phyloP scores from a whole-genome alignment of 1,140 invertebrate genomes.

The Drosophila repleta region DNA sequence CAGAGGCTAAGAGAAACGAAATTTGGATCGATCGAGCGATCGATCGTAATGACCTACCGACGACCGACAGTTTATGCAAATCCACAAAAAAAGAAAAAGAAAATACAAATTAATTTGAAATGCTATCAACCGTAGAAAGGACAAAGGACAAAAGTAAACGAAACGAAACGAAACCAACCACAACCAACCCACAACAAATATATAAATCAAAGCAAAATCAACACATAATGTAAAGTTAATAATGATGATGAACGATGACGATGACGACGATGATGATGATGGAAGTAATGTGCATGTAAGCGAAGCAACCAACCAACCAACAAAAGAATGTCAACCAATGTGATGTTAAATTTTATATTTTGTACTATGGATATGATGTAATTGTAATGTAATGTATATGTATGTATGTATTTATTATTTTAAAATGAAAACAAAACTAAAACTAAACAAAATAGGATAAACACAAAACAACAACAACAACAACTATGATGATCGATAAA shows the following conservation, averaged over 20 bases:
- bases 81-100: slow-evolving; percentile 44
- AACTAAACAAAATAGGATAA: slow-evolving; percentile 57
- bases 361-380: slow-evolving; percentile 78
- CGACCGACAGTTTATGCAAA: slow-evolving; percentile 56
- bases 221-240: slow-evolving; percentile 17
- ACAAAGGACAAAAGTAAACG: slow-evolving; percentile 39
- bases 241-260: slow-evolving; percentile 32
- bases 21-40: slow-evolving; percentile 54
- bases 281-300: slow-evolving; percentile 50
- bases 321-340: slow-evolving; percentile 83
- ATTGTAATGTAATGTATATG: slow-evolving; percentile 78
- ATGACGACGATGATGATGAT: slow-evolving; percentile 33
- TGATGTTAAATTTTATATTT: slow-evolving; percentile 83
- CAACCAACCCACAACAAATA: slow-evolving; percentile 66
- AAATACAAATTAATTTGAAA: slow-evolving; percentile 55
- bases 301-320: slow-evolving; percentile 82
- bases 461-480: slow-evolving; percentile 54
- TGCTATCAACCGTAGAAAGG: slow-evolving; percentile 43
- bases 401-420: slow-evolving; percentile 81
- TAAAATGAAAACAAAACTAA: slow-evolving; percentile 59
- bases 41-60: slow-evolving; percentile 68
- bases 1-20: slow-evolving; percentile 54
- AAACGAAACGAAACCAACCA: too few species aligned
- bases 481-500: slow-evolving; percentile 12
- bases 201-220: slow-evolving; percentile 26